A percentile compares a stretch with the other conserved stretches of the same genome.
phyloP scores from a whole-genome alignment of 2,888 invertebrate species.

The Coremacera marginata region DNA sequence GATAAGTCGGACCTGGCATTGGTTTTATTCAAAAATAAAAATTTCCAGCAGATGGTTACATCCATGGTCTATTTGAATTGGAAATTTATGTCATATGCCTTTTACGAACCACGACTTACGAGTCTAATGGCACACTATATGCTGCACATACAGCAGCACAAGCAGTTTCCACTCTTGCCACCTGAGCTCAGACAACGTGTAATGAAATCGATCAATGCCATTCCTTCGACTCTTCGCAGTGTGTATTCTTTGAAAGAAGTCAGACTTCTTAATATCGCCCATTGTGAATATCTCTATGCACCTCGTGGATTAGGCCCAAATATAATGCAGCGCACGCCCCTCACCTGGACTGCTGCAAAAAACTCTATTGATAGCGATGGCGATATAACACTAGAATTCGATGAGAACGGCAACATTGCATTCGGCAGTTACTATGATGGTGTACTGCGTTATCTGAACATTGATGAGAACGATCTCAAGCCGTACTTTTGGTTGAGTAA shows the following conservation, averaged over 20 bases:
- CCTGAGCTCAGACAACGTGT: neutral
- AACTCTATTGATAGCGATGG: conserved; percentile 47
- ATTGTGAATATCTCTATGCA: conserved; percentile 48
- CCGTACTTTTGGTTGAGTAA: conserved; percentile 45
- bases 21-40: neutral
- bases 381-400: conserved; percentile 22
- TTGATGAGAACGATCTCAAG: conserved; percentile 34
- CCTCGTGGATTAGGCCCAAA: conserved; percentile 47
- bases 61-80: conserved; percentile 6
- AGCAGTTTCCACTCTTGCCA: conserved; percentile 16
- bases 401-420: conserved; percentile 33
- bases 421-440: conserved; percentile 41
- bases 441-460: conserved; percentile 36
- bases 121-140: neutral
- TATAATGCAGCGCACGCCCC: conserved; percentile 37
- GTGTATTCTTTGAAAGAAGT: conserved; percentile 22
- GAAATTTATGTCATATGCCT: neutral
- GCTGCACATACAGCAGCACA: neutral
- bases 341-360: conserved; percentile 46
- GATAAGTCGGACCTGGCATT: conserved; percentile 25
- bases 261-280: conserved; percentile 35
- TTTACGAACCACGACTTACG: neutral
- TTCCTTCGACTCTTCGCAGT: conserved; percentile 32
- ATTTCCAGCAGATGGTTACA: conserved; percentile 1
- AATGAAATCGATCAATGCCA: neutral